Percentiles rank a stretch among this genome's conserved stretches.
Conservation (phyloP, 2,113 vertebrate genomes). For the Sardina pilchardus region DNA sequence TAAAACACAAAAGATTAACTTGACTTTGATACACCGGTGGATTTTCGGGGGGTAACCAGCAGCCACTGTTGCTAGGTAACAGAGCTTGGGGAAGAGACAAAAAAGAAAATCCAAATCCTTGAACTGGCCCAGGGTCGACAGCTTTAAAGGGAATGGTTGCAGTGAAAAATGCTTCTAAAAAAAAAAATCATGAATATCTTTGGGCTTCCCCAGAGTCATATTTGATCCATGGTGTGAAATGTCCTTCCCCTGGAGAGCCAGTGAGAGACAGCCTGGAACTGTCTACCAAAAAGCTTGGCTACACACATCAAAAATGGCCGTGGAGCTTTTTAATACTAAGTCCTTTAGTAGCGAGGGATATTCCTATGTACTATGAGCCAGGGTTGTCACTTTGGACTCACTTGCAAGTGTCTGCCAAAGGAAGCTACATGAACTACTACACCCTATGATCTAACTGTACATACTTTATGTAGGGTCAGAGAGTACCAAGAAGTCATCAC, state of each 20-base stretch:
- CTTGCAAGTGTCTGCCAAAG: not conserved
- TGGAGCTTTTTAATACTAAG: not conserved
- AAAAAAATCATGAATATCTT: not conserved
- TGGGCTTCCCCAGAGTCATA: not conserved
- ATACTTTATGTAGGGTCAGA: not conserved
- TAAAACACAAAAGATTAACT: conserved; percentile 1
- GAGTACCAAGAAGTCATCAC: not conserved
- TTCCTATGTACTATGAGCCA: not conserved
- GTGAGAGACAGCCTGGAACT: too few species aligned
- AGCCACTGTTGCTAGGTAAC: conserved; percentile 4
- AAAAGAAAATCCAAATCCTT: not conserved
- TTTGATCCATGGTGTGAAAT: not conserved
- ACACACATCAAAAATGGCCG: not conserved
- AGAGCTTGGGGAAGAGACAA: not conserved
- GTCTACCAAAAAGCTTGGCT: not conserved
- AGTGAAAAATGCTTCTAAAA: not conserved
- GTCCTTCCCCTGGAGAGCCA: not conserved
- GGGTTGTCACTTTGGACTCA: not conserved
- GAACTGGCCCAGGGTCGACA: not conserved
- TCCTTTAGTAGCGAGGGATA: not conserved
- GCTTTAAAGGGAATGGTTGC: not conserved
- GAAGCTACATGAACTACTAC: not conserved
- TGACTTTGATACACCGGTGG: not conserved
- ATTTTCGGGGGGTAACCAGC: not conserved
- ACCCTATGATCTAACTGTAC: not conserved